These are phyloP conservation scores for Petrocephalus sullivani DNA, from an alignment of 2,797 vertebrate genomes.

Conservation along the genomic window DNA sequence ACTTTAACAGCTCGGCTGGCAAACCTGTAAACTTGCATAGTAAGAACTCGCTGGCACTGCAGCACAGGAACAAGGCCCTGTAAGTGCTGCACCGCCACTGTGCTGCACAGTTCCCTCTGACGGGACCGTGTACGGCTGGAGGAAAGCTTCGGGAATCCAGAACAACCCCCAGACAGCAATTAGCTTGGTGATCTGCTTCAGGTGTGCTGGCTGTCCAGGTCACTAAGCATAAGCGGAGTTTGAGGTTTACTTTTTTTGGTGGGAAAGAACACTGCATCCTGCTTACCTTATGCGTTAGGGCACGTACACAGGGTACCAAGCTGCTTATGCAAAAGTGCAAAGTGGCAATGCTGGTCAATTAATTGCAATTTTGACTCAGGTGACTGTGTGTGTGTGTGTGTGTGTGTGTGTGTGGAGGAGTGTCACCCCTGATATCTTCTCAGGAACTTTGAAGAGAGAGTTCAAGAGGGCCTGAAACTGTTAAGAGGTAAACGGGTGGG, in stretches of 20 bases:
- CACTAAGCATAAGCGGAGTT: background rate
- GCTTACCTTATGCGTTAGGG: background rate
- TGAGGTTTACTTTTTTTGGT: background rate
- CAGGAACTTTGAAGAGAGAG: background rate
- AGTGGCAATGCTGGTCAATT: background rate
- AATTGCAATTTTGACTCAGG: background rate
- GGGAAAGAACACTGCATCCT: background rate
- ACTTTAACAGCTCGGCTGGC: background rate
- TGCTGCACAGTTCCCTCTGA: background rate
- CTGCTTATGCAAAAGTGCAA: background rate
- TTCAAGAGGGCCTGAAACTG: no score
- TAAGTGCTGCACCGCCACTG: background rate
- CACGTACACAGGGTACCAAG: background rate
- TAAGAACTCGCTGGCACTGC: background rate
- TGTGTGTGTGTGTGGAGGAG: background rate
- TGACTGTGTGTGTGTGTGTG: background rate
- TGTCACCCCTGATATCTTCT: background rate
- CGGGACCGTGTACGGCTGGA: background rate
- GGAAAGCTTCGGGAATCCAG: background rate
- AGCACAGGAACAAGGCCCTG: no score
- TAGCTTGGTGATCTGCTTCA: background rate
- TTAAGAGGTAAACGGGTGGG: no score
- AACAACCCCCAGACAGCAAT: background rate
- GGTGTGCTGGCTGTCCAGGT: background rate
- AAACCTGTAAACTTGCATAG: background rate